A percentile compares a stretch with the other conserved stretches of the same genome.
Evolutionary conservation across 2,888 invertebrate genomes (phyloP).

Genomic region (Ectemnius cavifrons): DNA sequence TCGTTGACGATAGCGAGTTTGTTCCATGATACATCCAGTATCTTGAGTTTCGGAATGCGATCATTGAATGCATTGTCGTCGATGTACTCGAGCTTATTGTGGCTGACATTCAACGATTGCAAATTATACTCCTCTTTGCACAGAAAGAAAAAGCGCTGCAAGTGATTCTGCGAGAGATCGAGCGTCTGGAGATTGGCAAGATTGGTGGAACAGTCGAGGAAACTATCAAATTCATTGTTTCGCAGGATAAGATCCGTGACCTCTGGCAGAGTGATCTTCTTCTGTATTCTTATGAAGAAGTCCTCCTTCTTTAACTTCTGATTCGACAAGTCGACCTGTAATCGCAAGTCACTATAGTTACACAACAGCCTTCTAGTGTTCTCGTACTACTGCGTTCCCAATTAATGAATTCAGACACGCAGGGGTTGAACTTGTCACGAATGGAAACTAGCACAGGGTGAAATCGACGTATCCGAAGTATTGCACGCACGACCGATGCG

Average conservation of each 20-base stretch:
- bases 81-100: slow-evolving; percentile 90
- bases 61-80: slow-evolving; percentile 76
- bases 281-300: slow-evolving; percentile 69
- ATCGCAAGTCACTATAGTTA: slow-evolving; percentile 16
- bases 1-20: slow-evolving; percentile 70
- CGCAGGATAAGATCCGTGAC: slow-evolving; percentile 70
- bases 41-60: slow-evolving; percentile 68
- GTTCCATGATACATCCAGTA: slow-evolving; percentile 73
- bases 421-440: background rate
- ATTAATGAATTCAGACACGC: background rate
- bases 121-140: slow-evolving; percentile 92
- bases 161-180: slow-evolving; percentile 91
- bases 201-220: slow-evolving; percentile 81
- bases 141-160: slow-evolving; percentile 79
- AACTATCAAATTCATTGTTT: slow-evolving; percentile 72
- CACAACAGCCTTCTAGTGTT: no score
- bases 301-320: slow-evolving; percentile 68
- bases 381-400: no score
- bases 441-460: background rate
- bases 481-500: no score
- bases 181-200: slow-evolving; percentile 89
- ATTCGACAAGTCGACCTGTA: slow-evolving; percentile 70
- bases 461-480: background rate
- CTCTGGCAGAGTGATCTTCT: slow-evolving; percentile 59
- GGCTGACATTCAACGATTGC: slow-evolving; percentile 90